A percentile compares a stretch with the other conserved stretches of the same genome.
Conservation (phyloP, 2,113 vertebrate species). For the Maylandia zebra region DNA sequence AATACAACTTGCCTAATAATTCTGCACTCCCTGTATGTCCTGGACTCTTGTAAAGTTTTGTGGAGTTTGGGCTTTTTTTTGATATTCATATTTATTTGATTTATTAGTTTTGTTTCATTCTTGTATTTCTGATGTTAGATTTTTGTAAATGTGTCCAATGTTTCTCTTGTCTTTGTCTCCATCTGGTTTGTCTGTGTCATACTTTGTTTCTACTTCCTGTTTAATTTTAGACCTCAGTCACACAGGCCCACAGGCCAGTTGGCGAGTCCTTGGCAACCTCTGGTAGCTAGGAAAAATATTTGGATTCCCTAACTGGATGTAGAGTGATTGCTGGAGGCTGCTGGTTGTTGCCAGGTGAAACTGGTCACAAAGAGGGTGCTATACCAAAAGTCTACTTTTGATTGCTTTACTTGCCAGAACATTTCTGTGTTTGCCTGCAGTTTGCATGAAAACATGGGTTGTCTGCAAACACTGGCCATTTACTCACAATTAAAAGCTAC, state of each 20-base stretch:
- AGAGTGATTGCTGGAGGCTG: neutral
- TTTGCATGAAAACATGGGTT: neutral
- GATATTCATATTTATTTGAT: neutral
- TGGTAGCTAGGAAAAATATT: neutral
- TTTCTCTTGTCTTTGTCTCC: neutral
- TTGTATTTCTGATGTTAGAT: neutral
- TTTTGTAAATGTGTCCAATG: neutral
- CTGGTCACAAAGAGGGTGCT: neutral
- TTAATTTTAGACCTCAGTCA: neutral
- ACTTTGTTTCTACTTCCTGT: neutral
- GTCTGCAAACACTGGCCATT: neutral
- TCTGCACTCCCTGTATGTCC: too few relatives aligned
- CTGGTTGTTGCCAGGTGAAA: neutral
- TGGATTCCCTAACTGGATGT: neutral
- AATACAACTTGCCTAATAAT: too few relatives aligned
- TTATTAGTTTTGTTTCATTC: neutral
- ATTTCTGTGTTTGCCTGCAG: neutral
- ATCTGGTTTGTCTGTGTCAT: neutral
- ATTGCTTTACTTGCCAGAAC: neutral
- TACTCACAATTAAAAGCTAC: neutral
- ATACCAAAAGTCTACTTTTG: neutral
- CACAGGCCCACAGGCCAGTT: neutral
- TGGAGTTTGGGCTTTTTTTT: too few relatives aligned
- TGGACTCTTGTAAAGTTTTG: too few relatives aligned
- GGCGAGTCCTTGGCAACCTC: neutral